Conservation (phyloP, 2,113 vertebrate genomes). For the Catharus minimus region DNA sequence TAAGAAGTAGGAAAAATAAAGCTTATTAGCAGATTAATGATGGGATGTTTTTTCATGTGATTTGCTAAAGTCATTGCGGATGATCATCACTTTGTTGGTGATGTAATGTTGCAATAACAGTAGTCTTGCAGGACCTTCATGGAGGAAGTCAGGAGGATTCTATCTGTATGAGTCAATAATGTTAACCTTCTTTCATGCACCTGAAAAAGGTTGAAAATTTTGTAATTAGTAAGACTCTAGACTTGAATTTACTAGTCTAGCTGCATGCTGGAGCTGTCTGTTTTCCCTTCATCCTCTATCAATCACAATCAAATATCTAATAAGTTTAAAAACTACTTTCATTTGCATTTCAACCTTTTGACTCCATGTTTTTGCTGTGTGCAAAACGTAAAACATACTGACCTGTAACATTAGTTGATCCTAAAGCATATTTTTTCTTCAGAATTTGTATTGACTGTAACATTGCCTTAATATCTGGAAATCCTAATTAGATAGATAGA, state of each 20-base stretch:
- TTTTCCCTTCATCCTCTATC: background rate
- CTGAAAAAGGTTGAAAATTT: background rate
- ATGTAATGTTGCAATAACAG: background rate
- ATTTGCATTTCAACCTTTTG: background rate
- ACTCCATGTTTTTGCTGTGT: background rate
- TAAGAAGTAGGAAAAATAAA: background rate
- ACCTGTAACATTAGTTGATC: background rate
- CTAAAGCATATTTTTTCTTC: background rate
- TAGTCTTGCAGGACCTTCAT: background rate
- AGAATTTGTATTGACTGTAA: background rate
- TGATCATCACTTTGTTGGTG: background rate
- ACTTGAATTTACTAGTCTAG: background rate
- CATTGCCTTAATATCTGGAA: background rate
- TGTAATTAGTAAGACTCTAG: background rate
- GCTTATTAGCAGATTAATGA: background rate
- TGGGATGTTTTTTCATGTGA: background rate
- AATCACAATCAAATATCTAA: background rate
- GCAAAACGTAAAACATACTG: background rate
- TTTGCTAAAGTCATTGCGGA: background rate
- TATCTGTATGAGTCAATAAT: background rate
- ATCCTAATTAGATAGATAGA: background rate
- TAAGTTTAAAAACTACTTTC: background rate
- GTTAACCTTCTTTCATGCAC: background rate
- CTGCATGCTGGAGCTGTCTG: rapidly evolving
- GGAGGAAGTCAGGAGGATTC: background rate